These are phyloP conservation scores for Prinia subflava DNA, from an alignment of 2,113 vertebrate species.

Conservation along the genomic window DNA sequence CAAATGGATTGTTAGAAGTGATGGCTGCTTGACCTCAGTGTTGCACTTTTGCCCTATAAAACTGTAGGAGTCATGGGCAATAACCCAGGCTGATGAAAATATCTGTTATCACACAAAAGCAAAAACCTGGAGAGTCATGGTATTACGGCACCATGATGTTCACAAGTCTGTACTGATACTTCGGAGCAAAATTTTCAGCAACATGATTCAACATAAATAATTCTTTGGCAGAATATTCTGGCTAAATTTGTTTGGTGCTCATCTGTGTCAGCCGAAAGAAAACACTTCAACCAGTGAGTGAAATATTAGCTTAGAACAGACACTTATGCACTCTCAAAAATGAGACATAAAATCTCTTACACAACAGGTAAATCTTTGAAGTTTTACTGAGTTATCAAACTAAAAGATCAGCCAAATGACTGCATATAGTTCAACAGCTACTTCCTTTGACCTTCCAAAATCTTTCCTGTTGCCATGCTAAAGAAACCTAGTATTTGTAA, in stretches of 20 bases:
- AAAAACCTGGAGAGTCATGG: not conserved
- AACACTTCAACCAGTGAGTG: not conserved
- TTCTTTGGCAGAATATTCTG: not conserved
- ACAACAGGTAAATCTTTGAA: not conserved
- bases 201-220: not conserved
- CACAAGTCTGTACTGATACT: not conserved
- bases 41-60: not conserved
- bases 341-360: not conserved
- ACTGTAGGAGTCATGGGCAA: not conserved
- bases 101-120: not conserved
- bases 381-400: not conserved
- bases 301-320: not conserved
- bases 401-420: not conserved
- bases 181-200: not conserved
- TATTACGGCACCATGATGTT: not conserved
- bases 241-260: not conserved
- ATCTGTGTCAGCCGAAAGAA: not conserved
- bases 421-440: not conserved
- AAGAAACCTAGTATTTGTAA: not conserved
- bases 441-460: not conserved
- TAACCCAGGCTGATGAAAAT: not conserved
- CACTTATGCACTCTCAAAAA: rapidly evolving
- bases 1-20: not conserved
- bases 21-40: not conserved
- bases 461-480: not conserved